These are phyloP conservation scores for Clarias batrachus DNA, from an alignment of 2,113 vertebrate species.

Conservation along the genomic window DNA sequence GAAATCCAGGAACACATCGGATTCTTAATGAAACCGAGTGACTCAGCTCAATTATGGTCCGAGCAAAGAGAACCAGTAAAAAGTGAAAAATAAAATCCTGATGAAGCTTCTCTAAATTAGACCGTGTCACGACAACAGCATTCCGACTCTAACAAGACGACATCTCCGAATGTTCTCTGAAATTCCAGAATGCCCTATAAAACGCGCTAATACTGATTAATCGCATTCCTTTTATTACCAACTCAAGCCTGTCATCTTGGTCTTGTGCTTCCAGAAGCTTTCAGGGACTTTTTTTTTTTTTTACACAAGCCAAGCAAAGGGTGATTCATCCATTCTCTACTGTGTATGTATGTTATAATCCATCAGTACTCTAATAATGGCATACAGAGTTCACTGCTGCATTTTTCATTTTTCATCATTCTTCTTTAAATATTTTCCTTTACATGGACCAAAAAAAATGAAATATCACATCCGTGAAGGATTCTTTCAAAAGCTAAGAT, in stretches of 20 bases:
- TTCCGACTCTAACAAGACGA: slow-evolving; percentile 9
- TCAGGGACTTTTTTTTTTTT: background rate
- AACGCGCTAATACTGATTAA: background rate
- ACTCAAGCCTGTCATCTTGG: background rate
- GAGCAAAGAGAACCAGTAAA: background rate
- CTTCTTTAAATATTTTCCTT: slow-evolving; percentile 7
- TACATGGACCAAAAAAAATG: background rate
- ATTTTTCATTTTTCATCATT: slow-evolving; percentile 9
- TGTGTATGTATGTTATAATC: background rate
- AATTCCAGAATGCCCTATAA: background rate
- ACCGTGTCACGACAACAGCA: background rate
- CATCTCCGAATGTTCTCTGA: slow-evolving; percentile 2
- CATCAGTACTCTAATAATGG: background rate
- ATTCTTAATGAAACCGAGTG: background rate
- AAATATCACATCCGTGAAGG: background rate
- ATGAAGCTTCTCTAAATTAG: slow-evolving; percentile 30
- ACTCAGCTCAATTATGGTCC: background rate
- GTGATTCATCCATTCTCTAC: background rate
- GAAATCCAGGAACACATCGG: slow-evolving; percentile 17
- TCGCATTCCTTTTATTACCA: background rate
- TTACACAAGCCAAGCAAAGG: background rate
- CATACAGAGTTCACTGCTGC: background rate
- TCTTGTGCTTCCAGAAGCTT: background rate
- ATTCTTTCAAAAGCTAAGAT: background rate
- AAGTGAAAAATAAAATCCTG: background rate